Conservation (phyloP, 2,888 invertebrate species). For the Zeuzera pyrina region DNA sequence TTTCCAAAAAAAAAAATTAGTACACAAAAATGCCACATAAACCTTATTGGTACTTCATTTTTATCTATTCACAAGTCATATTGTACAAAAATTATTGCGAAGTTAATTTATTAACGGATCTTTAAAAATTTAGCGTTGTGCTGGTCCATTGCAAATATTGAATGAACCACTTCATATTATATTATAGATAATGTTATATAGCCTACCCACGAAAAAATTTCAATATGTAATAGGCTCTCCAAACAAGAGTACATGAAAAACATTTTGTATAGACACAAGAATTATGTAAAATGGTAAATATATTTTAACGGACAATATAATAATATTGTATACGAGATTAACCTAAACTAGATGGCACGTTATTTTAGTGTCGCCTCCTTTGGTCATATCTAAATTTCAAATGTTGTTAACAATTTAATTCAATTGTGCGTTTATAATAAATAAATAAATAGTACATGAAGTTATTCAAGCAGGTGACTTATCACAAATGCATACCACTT, state of each 20-base stretch:
- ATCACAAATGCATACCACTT: too few relatives aligned
- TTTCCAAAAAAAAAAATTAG: conserved; percentile 7
- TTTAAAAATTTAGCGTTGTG: conserved; percentile 33
- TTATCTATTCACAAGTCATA: conserved; percentile 45
- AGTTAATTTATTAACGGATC: conserved; percentile 39
- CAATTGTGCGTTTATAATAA: conserved; percentile 71
- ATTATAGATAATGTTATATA: conserved; percentile 9
- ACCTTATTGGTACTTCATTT: conserved; percentile 28
- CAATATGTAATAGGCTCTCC: conserved; percentile 71
- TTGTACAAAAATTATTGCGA: conserved; percentile 59
- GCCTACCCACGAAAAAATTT: conserved; percentile 46
- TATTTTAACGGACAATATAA: conserved; percentile 74
- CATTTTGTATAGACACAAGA: conserved; percentile 74
- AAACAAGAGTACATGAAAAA: conserved; percentile 74
- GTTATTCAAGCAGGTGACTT: too few relatives aligned
- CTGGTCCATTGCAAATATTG: conserved; percentile 26
- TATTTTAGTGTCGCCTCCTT: conserved; percentile 69
- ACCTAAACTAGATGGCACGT: conserved; percentile 75
- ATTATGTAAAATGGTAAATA: conserved; percentile 75
- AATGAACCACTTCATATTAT: conserved; percentile 24
- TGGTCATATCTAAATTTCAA: conserved; percentile 53
- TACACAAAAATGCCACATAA: conserved; percentile 59
- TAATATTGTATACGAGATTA: conserved; percentile 74
- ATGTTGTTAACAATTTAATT: conserved; percentile 46
- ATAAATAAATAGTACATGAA: too few relatives aligned